Conservation (phyloP, 1,140 invertebrate species). For the Drosophila tristis region DNA sequence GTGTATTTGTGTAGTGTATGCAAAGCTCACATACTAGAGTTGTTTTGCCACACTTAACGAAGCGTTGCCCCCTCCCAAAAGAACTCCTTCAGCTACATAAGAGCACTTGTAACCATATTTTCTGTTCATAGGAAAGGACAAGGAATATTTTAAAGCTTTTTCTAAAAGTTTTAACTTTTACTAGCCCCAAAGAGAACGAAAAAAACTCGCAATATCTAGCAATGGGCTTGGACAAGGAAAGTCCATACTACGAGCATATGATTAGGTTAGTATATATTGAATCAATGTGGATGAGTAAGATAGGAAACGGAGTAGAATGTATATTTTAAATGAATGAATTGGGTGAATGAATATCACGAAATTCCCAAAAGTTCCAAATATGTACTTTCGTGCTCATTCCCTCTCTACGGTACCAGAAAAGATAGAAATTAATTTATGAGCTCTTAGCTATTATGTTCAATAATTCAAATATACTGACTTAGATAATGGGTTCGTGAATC, state of each 20-base stretch:
- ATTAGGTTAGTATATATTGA: not conserved
- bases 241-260: not conserved
- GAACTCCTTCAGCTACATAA: slow-evolving; percentile 39
- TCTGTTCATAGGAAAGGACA: slow-evolving; percentile 41
- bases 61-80: slow-evolving; percentile 71
- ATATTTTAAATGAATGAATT: too few species aligned
- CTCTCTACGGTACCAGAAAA: slow-evolving; percentile 10
- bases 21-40: too few species aligned
- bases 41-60: slow-evolving; percentile 60
- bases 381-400: slow-evolving; percentile 1
- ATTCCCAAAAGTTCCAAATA: not conserved
- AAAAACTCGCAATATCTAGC: not conserved
- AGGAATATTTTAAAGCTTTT: slow-evolving; percentile 47
- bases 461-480: slow-evolving; percentile 5
- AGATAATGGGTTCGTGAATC: slow-evolving; percentile 28
- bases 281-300: too few species aligned
- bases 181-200: slow-evolving; percentile 33
- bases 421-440: not conserved
- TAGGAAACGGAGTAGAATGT: too few species aligned
- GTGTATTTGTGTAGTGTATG: too few species aligned
- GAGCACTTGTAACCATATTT: slow-evolving; percentile 40
- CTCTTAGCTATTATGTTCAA: not conserved
- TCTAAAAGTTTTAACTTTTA: slow-evolving; percentile 74
- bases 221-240: not conserved
- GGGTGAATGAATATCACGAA: not conserved